Evolutionary conservation across 2,888 invertebrate species (phyloP).

Genomic region (Dynastes tityus): DNA sequence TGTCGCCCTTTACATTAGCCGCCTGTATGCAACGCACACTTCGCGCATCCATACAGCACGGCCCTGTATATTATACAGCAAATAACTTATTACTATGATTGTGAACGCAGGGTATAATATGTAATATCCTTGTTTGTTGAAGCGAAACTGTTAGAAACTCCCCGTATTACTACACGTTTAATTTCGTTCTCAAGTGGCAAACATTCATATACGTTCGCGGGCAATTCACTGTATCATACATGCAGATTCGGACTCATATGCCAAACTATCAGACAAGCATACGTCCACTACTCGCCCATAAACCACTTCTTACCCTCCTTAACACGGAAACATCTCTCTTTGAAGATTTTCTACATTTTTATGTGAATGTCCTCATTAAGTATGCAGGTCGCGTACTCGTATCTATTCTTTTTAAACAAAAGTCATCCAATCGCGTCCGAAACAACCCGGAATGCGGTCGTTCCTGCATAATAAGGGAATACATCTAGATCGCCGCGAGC

Average conservation of each 20-base stretch:
- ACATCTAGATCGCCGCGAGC: slow-evolving; percentile 37
- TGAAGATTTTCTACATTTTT: slow-evolving; percentile 3
- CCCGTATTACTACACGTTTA: too few relatives aligned
- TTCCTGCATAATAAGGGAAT: slow-evolving; percentile 40
- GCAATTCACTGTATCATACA: neutral
- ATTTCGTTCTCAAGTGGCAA: too few relatives aligned
- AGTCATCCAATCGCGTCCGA: slow-evolving; percentile 55
- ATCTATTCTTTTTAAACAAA: slow-evolving; percentile 55
- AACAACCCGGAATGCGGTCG: slow-evolving; percentile 55
- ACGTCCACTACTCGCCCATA: neutral
- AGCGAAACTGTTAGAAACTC: too few relatives aligned
- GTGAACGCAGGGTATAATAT: too few relatives aligned
- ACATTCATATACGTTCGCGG: too few relatives aligned
- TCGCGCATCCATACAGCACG: too few relatives aligned
- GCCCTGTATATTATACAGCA: too few relatives aligned
- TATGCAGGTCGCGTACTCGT: slow-evolving; percentile 56
- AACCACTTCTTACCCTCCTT: slow-evolving; percentile 26
- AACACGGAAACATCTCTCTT: slow-evolving; percentile 24
- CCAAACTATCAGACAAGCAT: neutral
- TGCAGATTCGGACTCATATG: neutral
- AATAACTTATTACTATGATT: too few relatives aligned
- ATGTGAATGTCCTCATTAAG: slow-evolving; percentile 50
- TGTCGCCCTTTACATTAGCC: too few relatives aligned
- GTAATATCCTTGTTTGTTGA: too few relatives aligned
- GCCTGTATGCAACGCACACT: too few relatives aligned